phyloP scores from a whole-genome alignment of 2,113 vertebrate species.

The Diphyllodes magnificus region DNA sequence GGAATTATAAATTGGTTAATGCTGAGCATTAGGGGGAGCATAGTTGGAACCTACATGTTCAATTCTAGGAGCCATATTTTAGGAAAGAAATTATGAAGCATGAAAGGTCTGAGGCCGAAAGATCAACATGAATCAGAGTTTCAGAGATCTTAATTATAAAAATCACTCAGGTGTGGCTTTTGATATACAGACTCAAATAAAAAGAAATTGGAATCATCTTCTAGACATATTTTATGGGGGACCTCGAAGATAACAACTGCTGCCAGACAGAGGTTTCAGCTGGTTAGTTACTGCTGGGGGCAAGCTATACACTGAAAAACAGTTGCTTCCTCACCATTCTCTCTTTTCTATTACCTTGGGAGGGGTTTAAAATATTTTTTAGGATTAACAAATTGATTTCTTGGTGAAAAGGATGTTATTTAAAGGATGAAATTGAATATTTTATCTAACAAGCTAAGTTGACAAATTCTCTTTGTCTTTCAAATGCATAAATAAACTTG shows the following conservation, averaged over 20 bases:
- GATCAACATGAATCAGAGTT: slow-evolving; percentile 50
- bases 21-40: background rate
- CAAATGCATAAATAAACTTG: background rate
- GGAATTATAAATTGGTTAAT: slow-evolving; percentile 34
- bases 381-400: background rate
- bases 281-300: background rate
- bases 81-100: slow-evolving; percentile 27
- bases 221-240: slow-evolving; percentile 27
- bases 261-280: background rate
- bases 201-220: slow-evolving; percentile 41
- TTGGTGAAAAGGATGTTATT: background rate
- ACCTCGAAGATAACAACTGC: background rate
- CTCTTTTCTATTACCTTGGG: background rate
- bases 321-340: background rate
- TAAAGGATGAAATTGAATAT: background rate
- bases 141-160: slow-evolving; percentile 57
- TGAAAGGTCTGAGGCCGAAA: slow-evolving; percentile 41
- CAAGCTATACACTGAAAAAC: background rate
- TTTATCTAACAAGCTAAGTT: background rate
- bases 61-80: slow-evolving; percentile 26
- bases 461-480: background rate
- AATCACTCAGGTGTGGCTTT: slow-evolving; percentile 32
- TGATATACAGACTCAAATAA: slow-evolving; percentile 53
- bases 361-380: background rate
- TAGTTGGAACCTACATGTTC: slow-evolving; percentile 8